Base-by-base conservation (phyloP, 2,797 vertebrate genomes). In the Sebastolobus altivelis region DNA sequence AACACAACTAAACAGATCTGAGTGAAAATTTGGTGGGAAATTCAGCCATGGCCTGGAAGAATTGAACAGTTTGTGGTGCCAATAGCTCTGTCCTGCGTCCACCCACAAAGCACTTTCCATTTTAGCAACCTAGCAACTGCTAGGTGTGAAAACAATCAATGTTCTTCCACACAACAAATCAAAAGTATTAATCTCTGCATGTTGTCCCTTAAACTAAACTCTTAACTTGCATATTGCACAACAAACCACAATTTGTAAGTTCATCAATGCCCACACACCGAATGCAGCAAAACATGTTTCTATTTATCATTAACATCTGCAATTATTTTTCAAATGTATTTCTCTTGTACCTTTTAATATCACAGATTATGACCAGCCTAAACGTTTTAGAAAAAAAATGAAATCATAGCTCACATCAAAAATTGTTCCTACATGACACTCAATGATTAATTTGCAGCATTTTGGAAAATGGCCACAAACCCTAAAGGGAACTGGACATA, bases 381-480 rank as follows among this genome's bases (percentile, higher is more conserved):
- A 61, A 77, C 2, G 1, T 59, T 68, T 58, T 10, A 10, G 12
- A 1, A 5, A 22, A 25, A 20, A 14, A 29, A 60, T 56, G 22
- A 56, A 12, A 65, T 61, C n/a, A 65, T 35, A 35, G 5, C 27
- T 71, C 9, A 55, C 6, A 20, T 52, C 16, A 33, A 58, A 14
- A 77, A 27, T 10, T 20, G 38, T 52, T 65, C 55, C 7, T 14
- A 12, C 12, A 1, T 13, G 58, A 60, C 63, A 69, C 9, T 40
- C 18, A 2, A n/a, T 81, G 66, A 80, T 75, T 72, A 43, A 75
- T 66, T 70, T 29, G 18, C 52, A 69, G 35, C 9, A 6, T 68
- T 76, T 87, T 76, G 67, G 35, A 66, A 66, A 82, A 72, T 25
- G 29, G 29, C 66, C 29, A 14, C 20, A 22, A 65, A 25, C 31